Conservation (phyloP, 2,797 vertebrate genomes). For the Pteropus rufus region DNA sequence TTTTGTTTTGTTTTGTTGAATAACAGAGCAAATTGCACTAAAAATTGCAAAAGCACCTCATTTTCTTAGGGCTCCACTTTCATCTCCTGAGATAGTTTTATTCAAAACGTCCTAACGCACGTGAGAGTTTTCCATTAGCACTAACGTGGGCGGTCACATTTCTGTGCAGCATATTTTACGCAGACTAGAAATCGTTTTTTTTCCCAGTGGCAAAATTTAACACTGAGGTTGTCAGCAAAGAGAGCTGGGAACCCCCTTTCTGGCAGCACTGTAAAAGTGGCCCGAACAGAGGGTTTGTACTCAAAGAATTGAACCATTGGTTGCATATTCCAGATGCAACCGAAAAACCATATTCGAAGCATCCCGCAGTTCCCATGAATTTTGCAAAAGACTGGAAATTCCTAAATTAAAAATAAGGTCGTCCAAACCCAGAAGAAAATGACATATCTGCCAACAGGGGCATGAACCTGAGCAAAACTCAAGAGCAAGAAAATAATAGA, state of each 20-base stretch:
- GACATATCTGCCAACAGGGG: neutral
- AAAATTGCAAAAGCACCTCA: neutral
- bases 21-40: neutral
- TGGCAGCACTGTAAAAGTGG: accelerated
- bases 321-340: neutral
- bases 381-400: neutral
- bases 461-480: neutral
- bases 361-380: too few species aligned
- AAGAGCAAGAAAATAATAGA: neutral
- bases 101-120: too few species aligned
- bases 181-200: neutral
- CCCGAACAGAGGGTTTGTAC: accelerated
- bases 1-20: neutral
- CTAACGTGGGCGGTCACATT: neutral
- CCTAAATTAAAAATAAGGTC: neutral
- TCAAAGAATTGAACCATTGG: neutral
- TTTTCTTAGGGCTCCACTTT: neutral
- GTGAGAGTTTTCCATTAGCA: neutral
- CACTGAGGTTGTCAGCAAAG: neutral
- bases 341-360: neutral
- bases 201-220: neutral
- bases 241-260: neutral
- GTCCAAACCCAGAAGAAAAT: neutral
- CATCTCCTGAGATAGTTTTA: accelerated
- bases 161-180: neutral